Conservation (phyloP, 1,140 invertebrate genomes). For the Caenorhabditis tropicalis region DNA sequence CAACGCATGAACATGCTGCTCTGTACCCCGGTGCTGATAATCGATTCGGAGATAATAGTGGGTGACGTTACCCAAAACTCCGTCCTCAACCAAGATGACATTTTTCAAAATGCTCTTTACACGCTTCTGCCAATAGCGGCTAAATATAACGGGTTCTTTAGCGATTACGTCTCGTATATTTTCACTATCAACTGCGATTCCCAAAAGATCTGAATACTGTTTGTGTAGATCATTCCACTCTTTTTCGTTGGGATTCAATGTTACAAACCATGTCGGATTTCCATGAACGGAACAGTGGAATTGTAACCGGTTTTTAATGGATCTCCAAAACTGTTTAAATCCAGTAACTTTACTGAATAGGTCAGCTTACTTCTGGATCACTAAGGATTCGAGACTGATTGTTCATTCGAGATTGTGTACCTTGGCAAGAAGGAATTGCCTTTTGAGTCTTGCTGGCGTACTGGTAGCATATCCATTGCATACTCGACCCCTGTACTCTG, state of each 20-base stretch:
- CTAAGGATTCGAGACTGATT: too few species aligned
- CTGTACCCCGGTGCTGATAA: not conserved
- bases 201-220: too few species aligned
- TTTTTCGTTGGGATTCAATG: slow-evolving; percentile 9
- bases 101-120: not conserved
- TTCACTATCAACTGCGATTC: too few species aligned
- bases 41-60: not conserved
- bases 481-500: too few species aligned
- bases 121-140: too few species aligned
- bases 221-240: too few species aligned
- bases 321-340: not conserved
- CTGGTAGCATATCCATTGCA: too few species aligned
- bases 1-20: not conserved
- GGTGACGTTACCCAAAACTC: not conserved
- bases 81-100: not conserved
- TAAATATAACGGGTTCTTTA: too few species aligned
- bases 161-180: too few species aligned
- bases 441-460: too few species aligned
- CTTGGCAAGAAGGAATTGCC: too few species aligned
- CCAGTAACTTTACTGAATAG: not conserved
- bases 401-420: too few species aligned
- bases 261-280: slow-evolving; percentile 36
- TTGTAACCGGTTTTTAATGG: not conserved
- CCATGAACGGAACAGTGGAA: not conserved
- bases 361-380: not conserved